A percentile compares a stretch with the other conserved stretches of the same genome.
phyloP scores from a whole-genome alignment of 2,113 vertebrate genomes.

The Pseudorhombus dupliciocellatus region DNA sequence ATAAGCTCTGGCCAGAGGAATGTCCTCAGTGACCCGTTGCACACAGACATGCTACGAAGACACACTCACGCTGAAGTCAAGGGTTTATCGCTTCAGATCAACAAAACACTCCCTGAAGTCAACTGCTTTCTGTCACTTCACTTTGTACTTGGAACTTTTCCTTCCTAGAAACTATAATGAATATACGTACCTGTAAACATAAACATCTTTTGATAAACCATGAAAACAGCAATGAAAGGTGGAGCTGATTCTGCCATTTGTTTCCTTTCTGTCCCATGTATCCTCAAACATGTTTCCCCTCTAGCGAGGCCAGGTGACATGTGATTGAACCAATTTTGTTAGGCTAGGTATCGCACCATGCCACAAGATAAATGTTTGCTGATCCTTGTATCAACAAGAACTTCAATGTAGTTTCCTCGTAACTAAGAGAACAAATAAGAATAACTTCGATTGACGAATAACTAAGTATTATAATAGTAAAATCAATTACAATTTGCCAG shows the following conservation, averaged over 20 bases:
- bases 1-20: not conserved
- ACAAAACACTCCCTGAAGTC: not conserved
- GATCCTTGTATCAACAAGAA: conserved; percentile 8
- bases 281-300: conserved; percentile 6
- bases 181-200: not conserved
- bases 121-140: not conserved
- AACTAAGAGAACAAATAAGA: not conserved
- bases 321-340: conserved; percentile 17
- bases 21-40: not conserved
- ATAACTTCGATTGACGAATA: not conserved
- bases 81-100: not conserved
- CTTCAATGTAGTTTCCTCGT: conserved; percentile 12
- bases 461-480: too few species aligned
- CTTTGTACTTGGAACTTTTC: not conserved
- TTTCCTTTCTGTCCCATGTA: conserved; percentile 6
- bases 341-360: conserved; percentile 1
- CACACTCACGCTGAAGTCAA: not conserved
- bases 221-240: not conserved
- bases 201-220: not conserved
- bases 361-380: not conserved
- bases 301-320: conserved; percentile 21
- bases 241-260: not conserved
- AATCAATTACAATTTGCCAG: too few species aligned
- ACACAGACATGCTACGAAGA: not conserved
- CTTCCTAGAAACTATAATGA: too few species aligned